Evolutionary conservation across 1,140 invertebrate genomes (phyloP).

Genomic region (Adoxophyes honmai): DNA sequence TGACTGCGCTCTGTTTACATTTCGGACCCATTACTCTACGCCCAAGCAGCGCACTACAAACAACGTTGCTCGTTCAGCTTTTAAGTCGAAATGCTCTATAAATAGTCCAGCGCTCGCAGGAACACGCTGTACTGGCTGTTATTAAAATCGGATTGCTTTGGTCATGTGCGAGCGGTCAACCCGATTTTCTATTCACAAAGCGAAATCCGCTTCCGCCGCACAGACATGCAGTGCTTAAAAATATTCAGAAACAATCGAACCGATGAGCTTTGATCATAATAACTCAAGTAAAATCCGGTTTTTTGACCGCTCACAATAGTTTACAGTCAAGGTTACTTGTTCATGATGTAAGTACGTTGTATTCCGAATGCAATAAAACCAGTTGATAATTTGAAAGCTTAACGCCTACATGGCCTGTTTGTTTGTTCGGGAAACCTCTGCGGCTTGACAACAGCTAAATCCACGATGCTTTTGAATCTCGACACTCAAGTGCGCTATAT

Average conservation of each 20-base stretch:
- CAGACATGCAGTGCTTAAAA: constrained; percentile 46
- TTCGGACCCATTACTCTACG: constrained; percentile 9
- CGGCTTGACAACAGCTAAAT: background rate
- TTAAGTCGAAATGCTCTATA: constrained; percentile 12
- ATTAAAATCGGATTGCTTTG: constrained; percentile 20
- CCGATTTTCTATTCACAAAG: constrained; percentile 51
- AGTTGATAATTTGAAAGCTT: background rate
- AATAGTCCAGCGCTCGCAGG: background rate
- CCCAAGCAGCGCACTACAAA: background rate
- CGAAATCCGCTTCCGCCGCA: constrained; percentile 42
- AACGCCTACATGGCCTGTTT: background rate
- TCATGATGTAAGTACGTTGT: background rate
- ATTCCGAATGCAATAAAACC: background rate
- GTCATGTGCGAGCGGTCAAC: constrained; percentile 19
- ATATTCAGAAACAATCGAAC: constrained; percentile 26
- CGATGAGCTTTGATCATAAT: constrained; percentile 14
- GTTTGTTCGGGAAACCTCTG: background rate
- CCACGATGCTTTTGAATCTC: background rate
- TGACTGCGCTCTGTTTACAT: constrained; percentile 10
- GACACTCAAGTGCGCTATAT: background rate
- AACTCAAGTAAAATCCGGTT: constrained; percentile 12
- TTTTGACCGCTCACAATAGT: background rate
- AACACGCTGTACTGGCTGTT: background rate
- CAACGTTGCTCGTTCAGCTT: constrained; percentile 10
- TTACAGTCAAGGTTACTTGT: background rate